Evolutionary conservation across 1,140 invertebrate species (phyloP).

Genomic region (Zaprionus capensis): DNA sequence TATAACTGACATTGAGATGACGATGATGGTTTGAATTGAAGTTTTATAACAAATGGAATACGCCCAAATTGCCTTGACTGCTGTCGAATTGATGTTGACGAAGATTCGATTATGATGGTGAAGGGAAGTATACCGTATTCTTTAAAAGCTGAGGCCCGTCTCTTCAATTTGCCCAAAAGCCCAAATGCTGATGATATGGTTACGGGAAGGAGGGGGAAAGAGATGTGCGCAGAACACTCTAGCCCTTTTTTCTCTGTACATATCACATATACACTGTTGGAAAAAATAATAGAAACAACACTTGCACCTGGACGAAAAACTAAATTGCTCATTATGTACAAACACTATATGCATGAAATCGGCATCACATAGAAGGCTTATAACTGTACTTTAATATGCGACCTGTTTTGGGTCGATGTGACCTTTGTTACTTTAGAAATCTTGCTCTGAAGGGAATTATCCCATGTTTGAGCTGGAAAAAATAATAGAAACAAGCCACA

Average conservation of each 20-base stretch:
- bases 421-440: too few species aligned
- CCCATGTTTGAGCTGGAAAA: too few species aligned
- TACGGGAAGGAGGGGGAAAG: background rate
- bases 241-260: slow-evolving; percentile 23
- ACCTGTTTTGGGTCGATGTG: too few species aligned
- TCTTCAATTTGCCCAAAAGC: background rate
- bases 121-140: background rate
- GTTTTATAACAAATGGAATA: background rate
- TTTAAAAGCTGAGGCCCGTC: background rate
- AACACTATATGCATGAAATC: too few species aligned
- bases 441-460: too few species aligned
- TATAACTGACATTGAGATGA: background rate
- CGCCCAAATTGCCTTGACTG: background rate
- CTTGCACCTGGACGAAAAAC: too few species aligned
- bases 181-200: background rate
- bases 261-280: slow-evolving; percentile 29
- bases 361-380: too few species aligned
- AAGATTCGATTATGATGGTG: background rate
- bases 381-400: too few species aligned
- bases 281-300: too few species aligned
- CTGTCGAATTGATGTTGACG: background rate
- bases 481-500: too few species aligned
- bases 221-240: background rate
- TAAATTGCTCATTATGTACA: too few species aligned
- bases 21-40: background rate